Evolutionary conservation across 2,113 vertebrate genomes (phyloP).

Genomic region (Urocynchramus pylzowi): DNA sequence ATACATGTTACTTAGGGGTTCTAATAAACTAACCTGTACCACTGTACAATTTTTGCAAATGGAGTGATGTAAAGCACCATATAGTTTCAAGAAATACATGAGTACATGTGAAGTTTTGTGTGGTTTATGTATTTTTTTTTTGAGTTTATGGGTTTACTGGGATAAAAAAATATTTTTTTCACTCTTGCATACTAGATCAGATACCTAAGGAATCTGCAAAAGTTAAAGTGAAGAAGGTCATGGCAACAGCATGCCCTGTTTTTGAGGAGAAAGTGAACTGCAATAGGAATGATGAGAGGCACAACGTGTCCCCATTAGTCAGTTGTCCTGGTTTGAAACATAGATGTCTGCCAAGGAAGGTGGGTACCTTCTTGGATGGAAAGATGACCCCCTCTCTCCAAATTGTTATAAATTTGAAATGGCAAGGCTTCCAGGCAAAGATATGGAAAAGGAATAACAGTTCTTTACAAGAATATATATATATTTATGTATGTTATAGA

Average conservation of each 20-base stretch:
- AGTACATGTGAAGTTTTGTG: not conserved
- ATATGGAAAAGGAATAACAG: not conserved
- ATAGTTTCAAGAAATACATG: not conserved
- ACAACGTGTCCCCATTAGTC: not conserved
- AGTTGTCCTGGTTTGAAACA: not conserved
- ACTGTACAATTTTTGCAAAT: not conserved
- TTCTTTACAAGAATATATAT: not conserved
- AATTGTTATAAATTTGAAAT: not conserved
- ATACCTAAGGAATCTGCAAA: not conserved
- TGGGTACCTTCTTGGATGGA: not conserved
- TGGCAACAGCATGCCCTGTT: not conserved
- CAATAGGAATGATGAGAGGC: not conserved
- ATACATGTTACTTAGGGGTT: not conserved
- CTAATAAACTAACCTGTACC: not conserved
- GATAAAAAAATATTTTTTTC: not conserved
- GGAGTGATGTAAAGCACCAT: not conserved
- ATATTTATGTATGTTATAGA: not conserved
- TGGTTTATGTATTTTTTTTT: not conserved
- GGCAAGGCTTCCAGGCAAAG: not conserved
- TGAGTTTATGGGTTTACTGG: not conserved
- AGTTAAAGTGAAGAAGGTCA: not conserved
- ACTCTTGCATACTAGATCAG: not conserved
- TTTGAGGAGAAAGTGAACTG: not conserved
- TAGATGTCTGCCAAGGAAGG: not conserved
- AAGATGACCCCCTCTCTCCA: not conserved